Conservation (phyloP, 2,888 invertebrate species). For the Zelleria hepariella region DNA sequence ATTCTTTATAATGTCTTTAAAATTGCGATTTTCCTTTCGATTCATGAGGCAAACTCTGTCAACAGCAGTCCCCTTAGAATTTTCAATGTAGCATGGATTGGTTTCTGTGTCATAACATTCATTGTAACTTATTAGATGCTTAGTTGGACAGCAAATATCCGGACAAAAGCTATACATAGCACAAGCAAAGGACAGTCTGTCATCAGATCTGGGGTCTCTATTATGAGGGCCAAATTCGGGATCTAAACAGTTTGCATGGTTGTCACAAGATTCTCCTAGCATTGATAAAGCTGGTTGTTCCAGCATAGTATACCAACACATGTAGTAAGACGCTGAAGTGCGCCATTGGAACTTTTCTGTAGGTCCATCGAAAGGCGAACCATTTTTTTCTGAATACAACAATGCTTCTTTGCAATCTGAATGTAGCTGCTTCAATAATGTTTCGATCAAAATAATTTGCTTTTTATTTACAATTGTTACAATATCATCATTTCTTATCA, state of each 20-base stretch:
- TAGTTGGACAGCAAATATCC: constrained; percentile 74
- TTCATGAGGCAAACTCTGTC: constrained; percentile 32
- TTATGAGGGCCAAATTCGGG: constrained; percentile 45
- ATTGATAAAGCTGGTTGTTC: constrained; percentile 58
- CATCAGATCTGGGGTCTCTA: constrained; percentile 71
- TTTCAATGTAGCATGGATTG: constrained; percentile 69
- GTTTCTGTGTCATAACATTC: constrained; percentile 49
- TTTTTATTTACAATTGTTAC: constrained; percentile 54
- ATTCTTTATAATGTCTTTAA: constrained; percentile 62
- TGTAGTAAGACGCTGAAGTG: constrained; percentile 74
- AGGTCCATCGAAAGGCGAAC: constrained; percentile 69
- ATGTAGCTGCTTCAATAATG: constrained; percentile 51
- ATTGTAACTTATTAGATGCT: constrained; percentile 41
- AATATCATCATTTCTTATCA: constrained; percentile 66
- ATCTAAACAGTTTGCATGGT: constrained; percentile 73
- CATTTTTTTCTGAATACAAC: constrained; percentile 47
- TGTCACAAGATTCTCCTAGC: constrained; percentile 73
- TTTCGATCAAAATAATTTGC: constrained; percentile 38
- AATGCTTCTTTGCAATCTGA: constrained; percentile 58
- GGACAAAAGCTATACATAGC: constrained; percentile 78
- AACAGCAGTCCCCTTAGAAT: constrained; percentile 15
- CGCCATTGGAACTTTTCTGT: constrained; percentile 75
- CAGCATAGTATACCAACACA: constrained; percentile 78
- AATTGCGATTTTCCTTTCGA: constrained; percentile 48
- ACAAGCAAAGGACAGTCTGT: constrained; percentile 68